These are phyloP conservation scores for Xanthia togata DNA, from an alignment of 2,888 invertebrate species.

Conservation along the genomic window DNA sequence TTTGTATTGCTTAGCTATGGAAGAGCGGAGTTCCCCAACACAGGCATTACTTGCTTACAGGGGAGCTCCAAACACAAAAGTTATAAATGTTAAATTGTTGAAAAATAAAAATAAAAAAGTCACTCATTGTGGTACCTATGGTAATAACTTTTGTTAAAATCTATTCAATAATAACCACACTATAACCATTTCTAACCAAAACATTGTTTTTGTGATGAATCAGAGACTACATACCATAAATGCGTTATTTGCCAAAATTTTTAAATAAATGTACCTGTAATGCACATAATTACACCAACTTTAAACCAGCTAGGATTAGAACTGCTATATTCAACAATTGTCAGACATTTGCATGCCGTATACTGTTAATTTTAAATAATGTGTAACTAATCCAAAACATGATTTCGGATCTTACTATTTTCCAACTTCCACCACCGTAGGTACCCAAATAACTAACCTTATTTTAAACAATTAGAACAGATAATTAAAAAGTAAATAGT, in stretches of 20 bases:
- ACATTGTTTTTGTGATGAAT: neutral
- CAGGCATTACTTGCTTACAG: no score
- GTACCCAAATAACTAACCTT: neutral
- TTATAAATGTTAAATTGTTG: no score
- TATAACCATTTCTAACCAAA: neutral
- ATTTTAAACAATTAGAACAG: constrained; percentile 8
- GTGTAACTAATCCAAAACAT: neutral
- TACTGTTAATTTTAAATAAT: neutral
- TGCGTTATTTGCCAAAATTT: neutral
- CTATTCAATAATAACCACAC: neutral
- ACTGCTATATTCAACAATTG: neutral
- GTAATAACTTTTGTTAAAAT: neutral
- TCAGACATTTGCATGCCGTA: neutral
- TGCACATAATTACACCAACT: neutral
- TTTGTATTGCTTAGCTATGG: no score
- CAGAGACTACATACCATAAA: neutral
- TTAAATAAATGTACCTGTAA: neutral
- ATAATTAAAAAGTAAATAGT: constrained; percentile 16
- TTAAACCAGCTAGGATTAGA: neutral
- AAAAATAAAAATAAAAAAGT: no score
- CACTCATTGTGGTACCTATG: no score
- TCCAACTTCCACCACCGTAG: no score
- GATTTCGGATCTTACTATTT: neutral
- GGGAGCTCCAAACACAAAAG: no score
- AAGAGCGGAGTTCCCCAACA: no score